phyloP scores from a whole-genome alignment of 2,113 vertebrate species.

The Ceyx melanurus region DNA sequence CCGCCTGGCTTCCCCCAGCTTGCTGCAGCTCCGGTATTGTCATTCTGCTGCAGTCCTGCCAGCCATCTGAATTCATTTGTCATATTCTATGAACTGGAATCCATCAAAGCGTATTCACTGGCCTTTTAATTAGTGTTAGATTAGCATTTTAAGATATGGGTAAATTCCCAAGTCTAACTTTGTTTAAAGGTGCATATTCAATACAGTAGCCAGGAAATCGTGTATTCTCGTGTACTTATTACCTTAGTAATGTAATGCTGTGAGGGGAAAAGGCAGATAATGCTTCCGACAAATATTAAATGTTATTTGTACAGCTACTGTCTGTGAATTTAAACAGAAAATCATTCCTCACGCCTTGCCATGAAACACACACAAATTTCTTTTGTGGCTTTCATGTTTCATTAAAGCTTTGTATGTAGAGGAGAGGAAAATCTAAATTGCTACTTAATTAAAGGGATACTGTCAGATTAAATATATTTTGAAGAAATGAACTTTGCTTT shows the following conservation, averaged over 20 bases:
- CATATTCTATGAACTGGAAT: constrained; percentile 44
- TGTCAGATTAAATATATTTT: constrained; percentile 60
- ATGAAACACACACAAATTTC: constrained; percentile 49
- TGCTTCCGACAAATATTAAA: constrained; percentile 66
- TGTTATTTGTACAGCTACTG: constrained; percentile 58
- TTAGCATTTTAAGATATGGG: constrained; percentile 63
- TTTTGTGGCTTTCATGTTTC: constrained; percentile 59
- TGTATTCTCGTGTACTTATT: constrained; percentile 62
- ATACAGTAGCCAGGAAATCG: constrained; percentile 54
- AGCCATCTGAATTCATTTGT: constrained; percentile 54
- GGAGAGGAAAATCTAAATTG: constrained; percentile 53
- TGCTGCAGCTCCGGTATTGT: neutral
- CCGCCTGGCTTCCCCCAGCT: neutral
- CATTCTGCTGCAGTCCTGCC: constrained; percentile 40
- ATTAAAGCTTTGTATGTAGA: constrained; percentile 52
- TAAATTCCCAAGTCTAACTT: constrained; percentile 69
- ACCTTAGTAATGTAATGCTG: constrained; percentile 60
- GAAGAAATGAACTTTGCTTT: constrained; percentile 56
- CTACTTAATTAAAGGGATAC: constrained; percentile 59
- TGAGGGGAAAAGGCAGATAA: constrained; percentile 54
- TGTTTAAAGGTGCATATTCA: constrained; percentile 67
- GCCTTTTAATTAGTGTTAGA: constrained; percentile 69
- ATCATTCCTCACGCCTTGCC: constrained; percentile 1
- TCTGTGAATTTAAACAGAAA: constrained; percentile 64
- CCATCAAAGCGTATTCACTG: constrained; percentile 42